Conservation (phyloP, 2,888 invertebrate species). For the Habroteleia sp. region DNA sequence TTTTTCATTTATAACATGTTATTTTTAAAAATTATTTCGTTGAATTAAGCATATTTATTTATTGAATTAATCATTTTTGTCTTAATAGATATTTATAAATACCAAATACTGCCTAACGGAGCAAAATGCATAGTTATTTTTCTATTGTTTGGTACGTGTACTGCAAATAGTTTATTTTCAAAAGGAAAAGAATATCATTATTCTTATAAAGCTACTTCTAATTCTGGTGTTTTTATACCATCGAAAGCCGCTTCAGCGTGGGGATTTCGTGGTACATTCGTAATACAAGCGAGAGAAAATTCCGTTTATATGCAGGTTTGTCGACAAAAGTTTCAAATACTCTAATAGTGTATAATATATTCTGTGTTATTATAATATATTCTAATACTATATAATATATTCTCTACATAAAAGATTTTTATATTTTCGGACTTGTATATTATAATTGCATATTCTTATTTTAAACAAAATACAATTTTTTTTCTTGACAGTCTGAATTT, state of each 20-base stretch:
- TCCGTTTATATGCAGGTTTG: constrained; percentile 73
- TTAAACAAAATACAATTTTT: too few species aligned
- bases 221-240: constrained; percentile 75
- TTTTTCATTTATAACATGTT: too few species aligned
- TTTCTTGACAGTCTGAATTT: too few species aligned
- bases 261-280: constrained; percentile 73
- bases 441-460: too few species aligned
- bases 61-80: too few species aligned
- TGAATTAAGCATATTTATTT: too few species aligned
- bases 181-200: constrained; percentile 75
- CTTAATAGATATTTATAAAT: constrained; percentile 18
- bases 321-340: too few species aligned
- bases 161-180: constrained; percentile 69
- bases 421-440: too few species aligned
- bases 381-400: neutral
- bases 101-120: too few species aligned
- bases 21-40: too few species aligned
- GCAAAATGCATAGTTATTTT: constrained; percentile 28
- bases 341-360: constrained; percentile 2
- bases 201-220: constrained; percentile 75
- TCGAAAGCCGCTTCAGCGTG: constrained; percentile 76
- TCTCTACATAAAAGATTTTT: too few species aligned
- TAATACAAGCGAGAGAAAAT: constrained; percentile 70
- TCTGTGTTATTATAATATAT: neutral
- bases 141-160: constrained; percentile 19